A percentile compares a stretch with the other conserved stretches of the same genome.
Evolutionary conservation across 2,797 vertebrate genomes (phyloP).

Genomic region (Neoniphon sammara): DNA sequence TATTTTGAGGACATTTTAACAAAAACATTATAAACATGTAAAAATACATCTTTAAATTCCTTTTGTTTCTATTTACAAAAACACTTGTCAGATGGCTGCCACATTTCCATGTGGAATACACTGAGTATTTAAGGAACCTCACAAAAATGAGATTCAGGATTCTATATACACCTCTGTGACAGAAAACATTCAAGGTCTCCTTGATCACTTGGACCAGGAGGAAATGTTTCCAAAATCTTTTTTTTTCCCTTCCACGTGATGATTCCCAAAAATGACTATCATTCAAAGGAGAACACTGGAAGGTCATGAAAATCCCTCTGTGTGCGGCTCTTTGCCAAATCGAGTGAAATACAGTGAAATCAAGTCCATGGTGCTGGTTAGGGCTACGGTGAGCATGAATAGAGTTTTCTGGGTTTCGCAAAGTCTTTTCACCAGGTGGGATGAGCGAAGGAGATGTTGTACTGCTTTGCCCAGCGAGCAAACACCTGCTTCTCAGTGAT

Average conservation of each 20-base stretch:
- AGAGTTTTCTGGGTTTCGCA: neutral
- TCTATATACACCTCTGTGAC: neutral
- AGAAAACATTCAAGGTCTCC: slow-evolving; percentile 27
- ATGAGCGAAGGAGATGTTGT: slow-evolving; percentile 94
- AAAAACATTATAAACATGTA: slow-evolving; percentile 78
- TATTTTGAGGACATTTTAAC: slow-evolving; percentile 58
- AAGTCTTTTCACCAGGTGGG: slow-evolving; percentile 86
- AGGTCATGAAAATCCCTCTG: neutral
- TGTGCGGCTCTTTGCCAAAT: slow-evolving; percentile 6
- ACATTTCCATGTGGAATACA: slow-evolving; percentile 9
- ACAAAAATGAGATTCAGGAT: slow-evolving; percentile 16
- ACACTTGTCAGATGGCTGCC: slow-evolving; percentile 1
- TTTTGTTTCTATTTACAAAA: slow-evolving; percentile 71
- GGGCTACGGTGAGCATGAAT: neutral
- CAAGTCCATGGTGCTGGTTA: neutral
- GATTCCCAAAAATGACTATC: slow-evolving; percentile 2
- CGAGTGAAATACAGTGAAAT: neutral
- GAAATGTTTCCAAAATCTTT: neutral
- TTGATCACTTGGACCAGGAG: slow-evolving; percentile 15
- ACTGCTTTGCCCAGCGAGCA: slow-evolving; percentile 91
- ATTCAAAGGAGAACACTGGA: slow-evolving; percentile 2
- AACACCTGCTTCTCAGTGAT: slow-evolving; percentile 98
- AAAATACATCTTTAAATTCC: slow-evolving; percentile 69
- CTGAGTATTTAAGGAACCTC: slow-evolving; percentile 14
- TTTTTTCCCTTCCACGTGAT: neutral